Conservation (phyloP, 2,113 vertebrate species). For the Atrichornis clamosus region DNA sequence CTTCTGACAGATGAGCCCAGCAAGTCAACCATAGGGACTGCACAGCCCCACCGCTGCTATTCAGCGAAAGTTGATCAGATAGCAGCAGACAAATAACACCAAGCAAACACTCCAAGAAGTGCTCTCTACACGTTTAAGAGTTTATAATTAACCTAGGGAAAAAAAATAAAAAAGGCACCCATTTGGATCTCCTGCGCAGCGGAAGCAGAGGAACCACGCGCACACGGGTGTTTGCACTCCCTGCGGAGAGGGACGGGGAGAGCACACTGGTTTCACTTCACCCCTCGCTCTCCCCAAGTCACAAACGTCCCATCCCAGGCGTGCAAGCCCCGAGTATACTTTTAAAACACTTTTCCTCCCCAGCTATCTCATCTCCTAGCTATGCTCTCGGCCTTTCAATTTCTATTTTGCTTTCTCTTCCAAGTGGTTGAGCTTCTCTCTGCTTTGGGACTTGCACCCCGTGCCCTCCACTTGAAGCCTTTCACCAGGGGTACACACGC, state of each 20-base stretch:
- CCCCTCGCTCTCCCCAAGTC: background rate
- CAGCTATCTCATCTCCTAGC: background rate
- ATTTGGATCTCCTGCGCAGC: background rate
- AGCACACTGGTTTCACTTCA: background rate
- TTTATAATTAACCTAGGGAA: background rate
- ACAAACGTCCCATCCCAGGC: background rate
- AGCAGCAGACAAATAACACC: slow-evolving; percentile 31
- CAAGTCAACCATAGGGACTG: slow-evolving; percentile 40
- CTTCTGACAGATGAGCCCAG: slow-evolving; percentile 41
- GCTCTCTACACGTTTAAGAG: background rate
- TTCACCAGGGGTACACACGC: slow-evolving; percentile 20
- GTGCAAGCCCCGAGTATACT: background rate
- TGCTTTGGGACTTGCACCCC: background rate
- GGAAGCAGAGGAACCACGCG: fast-evolving
- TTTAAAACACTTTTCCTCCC: background rate
- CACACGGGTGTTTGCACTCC: background rate
- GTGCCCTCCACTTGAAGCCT: slow-evolving; percentile 17
- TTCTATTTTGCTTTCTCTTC: slow-evolving; percentile 51
- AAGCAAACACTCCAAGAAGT: slow-evolving; percentile 20
- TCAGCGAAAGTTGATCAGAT: slow-evolving; percentile 60
- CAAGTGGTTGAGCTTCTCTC: slow-evolving; percentile 10
- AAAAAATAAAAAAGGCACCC: background rate
- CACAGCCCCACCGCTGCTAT: background rate
- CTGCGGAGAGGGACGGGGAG: background rate
- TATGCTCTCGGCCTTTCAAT: background rate